Base-by-base conservation (phyloP, 2,888 invertebrate genomes). In the Metacarcinus magister region DNA sequence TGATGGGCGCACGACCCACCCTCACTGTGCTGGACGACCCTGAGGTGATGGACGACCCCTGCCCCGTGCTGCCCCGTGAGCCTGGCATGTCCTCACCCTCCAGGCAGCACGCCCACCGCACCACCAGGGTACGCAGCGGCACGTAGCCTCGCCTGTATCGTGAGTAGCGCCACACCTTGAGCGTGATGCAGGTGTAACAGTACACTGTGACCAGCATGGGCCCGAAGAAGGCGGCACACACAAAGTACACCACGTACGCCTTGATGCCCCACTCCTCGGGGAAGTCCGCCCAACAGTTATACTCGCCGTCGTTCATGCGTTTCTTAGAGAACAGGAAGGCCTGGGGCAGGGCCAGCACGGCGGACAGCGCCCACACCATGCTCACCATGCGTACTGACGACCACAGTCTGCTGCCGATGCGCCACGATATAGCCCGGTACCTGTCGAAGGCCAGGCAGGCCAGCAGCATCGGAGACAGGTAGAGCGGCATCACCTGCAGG, bases 241-340 rank as follows among this genome's bases (percentile, higher is more conserved):
- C 98, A 97, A 98, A 98, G 98, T 98, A 98, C 48, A 98, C 98
- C 89, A 98, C 98, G 97, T 98, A 98, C 2, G 98, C 98, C 39
- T 39, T 39, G 39, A 39, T 39, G 39, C 39, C 39, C 98, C 98
- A 98, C n/a, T 97, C 97, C 90, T 98, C 97, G 28, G 97, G 97
- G 97, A 98, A 98, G 0, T 98, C 98, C 0, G 98, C 98, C 98
- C 98, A 98, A 97, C 98, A 98, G 97, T 98, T 98, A 97, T 46
- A 91, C 32, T 96, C 96, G 0, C 97, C 97, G 39, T 96, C 97
- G 54, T 16, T 54, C 54, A 54, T 94, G 92, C 97, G 97, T 94
- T 97, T 96, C 43, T 97, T 96, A 44, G 97, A 97, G 97, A 98
- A 98, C n/a, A 98, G 97, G 96, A 97, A 97, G 7, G 97, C 97